Evolutionary conservation across 2,113 vertebrate genomes (phyloP), one percentile per base, ranked within the genome.

Genomic region (Lycaon pictus): DNA sequence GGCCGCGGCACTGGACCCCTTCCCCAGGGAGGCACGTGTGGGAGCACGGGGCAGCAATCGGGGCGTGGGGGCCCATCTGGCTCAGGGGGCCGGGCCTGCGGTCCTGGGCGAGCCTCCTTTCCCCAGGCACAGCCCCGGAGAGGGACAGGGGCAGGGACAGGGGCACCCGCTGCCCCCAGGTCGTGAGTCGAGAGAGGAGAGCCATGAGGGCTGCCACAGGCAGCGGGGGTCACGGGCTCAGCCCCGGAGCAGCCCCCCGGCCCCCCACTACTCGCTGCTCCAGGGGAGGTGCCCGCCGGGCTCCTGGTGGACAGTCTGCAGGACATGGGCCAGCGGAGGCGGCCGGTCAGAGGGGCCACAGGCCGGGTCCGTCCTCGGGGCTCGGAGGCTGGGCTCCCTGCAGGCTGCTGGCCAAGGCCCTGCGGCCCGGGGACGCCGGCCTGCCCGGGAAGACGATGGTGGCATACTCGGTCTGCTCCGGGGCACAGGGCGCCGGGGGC

Each of bases 341-440:
- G 29, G 72, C 55, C 0, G 1, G 9, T 97, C 96, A 97, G 60
- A 98, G 92, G 19, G 98, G 98, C 98, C 98, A 98, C 9, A 96
- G 98, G 74, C 96, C 97, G 74, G 96, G 98, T 65, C 95, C 88
- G 0, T 97, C 97, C 48, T 98, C 97, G 0, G 90, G 63, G 29
- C 62, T 95, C 32, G 2, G 56, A 2, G 97, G 56, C 92, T 1
- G 35, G 48, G 84, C 67, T 19, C 65, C 72, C 37, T 22, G 86
- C 0, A 5, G 76, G 77, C 69, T 72, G 3, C 83, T 56, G 0
- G 97, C 89, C 0, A 97, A 98, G 37, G 89, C 93, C 60, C 98
- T 96, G 83, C 32, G 92, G 17, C 91, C 55, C 0, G 17, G 81
- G 19, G 67, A 62, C 0, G 48, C 87, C 0, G 82, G 93, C 1